A percentile compares a stretch with the other conserved stretches of the same genome.
These are phyloP conservation scores for Taenioides sp. DNA, from an alignment of 2,797 vertebrate species.

Conservation along the genomic window DNA sequence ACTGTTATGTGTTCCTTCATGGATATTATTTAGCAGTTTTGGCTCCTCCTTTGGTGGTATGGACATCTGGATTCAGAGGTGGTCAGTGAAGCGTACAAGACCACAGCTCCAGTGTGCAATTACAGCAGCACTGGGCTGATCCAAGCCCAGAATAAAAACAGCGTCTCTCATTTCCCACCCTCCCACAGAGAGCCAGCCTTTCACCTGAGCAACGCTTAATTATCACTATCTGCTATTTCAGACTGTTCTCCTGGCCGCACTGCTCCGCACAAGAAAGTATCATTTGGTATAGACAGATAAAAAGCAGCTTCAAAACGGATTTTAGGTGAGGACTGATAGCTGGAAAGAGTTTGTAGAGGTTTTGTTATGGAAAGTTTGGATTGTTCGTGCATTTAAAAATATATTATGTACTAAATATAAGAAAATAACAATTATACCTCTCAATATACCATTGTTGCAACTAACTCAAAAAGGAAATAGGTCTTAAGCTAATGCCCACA, in stretches of 20 bases:
- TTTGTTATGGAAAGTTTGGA: not conserved
- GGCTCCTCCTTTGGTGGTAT: conserved; percentile 2
- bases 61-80: conserved; percentile 22
- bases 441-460: not conserved
- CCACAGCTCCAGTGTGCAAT: conserved; percentile 28
- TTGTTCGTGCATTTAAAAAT: not conserved
- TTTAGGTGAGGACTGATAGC: not conserved
- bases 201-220: conserved; percentile 64
- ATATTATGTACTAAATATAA: not conserved
- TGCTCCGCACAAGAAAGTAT: conserved; percentile 27
- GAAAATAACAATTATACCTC: not conserved
- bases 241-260: conserved; percentile 18
- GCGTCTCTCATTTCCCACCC: conserved; percentile 42
- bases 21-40: not conserved
- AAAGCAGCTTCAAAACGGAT: not conserved
- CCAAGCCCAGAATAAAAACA: conserved; percentile 45
- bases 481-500: too few species aligned
- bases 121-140: conserved; percentile 38
- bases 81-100: conserved; percentile 34
- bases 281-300: conserved; percentile 10
- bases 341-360: not conserved
- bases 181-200: conserved; percentile 58
- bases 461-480: too few species aligned
- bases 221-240: conserved; percentile 59
- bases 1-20: not conserved